Base-by-base conservation (phyloP, 2,113 vertebrate genomes). In the Pogona vitticeps region DNA sequence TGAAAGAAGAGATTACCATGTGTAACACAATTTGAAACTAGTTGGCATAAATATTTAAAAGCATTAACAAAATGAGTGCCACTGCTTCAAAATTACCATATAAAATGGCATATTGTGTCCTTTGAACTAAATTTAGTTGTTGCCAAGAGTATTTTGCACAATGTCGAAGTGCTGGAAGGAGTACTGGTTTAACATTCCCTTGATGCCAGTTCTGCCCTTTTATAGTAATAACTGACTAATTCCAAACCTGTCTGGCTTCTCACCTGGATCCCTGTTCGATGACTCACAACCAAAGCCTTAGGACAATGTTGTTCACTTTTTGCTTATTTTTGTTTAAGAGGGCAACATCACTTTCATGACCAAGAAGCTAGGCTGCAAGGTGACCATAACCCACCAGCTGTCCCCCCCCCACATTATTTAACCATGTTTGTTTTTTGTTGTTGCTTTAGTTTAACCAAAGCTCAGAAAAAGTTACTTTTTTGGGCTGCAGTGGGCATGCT, bases 51-150 rank as follows among this genome's bases (percentile, higher is more conserved):
- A 71, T 82, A 36, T 91, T 92, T 90, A 89, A 93, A 91, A 80
- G 86, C 88, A 89, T 90, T 93, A 95, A 86, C 80, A 94, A 93
- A 90, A 92, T 52, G 86, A 94, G 93, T 23, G 90, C 46, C 42
- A 91, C 65, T 36, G 79, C 91, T 77, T 20, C n/a, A 21, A 92
- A 92, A 94, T 91, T 88, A 73, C 36, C 76, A 91, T 89, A 82
- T 91, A 91, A 88, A 92, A 92, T 10, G 89, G 86, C 58, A 93
- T 90, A 88, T 72, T 18, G 1, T 84, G 75, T 91, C 87, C 83
- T 92, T 88, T 90, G 79, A 76, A 90, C 71, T 83, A 70, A 75
- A 76, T 87, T 89, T 82, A 80, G 21, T 15, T 71, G 72, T 86
- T 91, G 86, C 63, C 90, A 83, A 46, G 33, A 80, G 81, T 77